These are phyloP conservation scores for Octodonta nipae DNA, from an alignment of 2,888 invertebrate genomes.

Conservation along the genomic window DNA sequence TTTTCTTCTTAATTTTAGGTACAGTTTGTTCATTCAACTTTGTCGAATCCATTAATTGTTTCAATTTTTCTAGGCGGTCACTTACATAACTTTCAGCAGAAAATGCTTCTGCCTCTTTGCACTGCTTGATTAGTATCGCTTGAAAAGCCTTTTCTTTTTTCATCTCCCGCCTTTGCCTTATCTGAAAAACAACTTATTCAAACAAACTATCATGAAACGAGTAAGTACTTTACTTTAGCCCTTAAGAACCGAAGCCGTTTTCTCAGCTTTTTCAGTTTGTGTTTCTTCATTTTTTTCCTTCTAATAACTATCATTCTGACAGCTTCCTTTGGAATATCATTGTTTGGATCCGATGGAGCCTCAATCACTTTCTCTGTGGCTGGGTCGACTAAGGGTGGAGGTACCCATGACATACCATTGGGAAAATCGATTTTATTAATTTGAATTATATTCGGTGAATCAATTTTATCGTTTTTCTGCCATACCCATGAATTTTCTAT, in stretches of 20 bases:
- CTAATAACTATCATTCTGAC: slow-evolving; percentile 63
- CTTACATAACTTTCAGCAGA: slow-evolving; percentile 60
- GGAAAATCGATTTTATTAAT: slow-evolving; percentile 22
- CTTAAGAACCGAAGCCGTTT: slow-evolving; percentile 66
- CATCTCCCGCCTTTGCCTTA: slow-evolving; percentile 54
- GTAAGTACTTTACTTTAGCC: slow-evolving; percentile 43
- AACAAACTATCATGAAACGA: not conserved
- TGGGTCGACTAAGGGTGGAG: slow-evolving; percentile 20
- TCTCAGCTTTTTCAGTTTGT: slow-evolving; percentile 65
- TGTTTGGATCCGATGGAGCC: slow-evolving; percentile 18
- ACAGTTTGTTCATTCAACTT: not conserved
- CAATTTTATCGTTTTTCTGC: slow-evolving; percentile 24
- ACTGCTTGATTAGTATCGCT: slow-evolving; percentile 50
- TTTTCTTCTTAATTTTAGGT: slow-evolving; percentile 2
- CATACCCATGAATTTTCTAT: slow-evolving; percentile 26
- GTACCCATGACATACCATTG: slow-evolving; percentile 19
- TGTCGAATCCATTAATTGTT: slow-evolving; percentile 25
- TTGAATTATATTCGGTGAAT: slow-evolving; percentile 19
- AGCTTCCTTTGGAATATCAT: slow-evolving; percentile 52
- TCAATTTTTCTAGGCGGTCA: slow-evolving; percentile 41
- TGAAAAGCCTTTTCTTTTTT: slow-evolving; percentile 69
- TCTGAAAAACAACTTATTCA: slow-evolving; percentile 31
- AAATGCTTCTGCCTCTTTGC: slow-evolving; percentile 62
- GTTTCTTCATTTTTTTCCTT: slow-evolving; percentile 74
- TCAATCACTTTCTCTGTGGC: slow-evolving; percentile 17